A percentile compares a stretch with the other conserved stretches of the same genome.
phyloP scores from a whole-genome alignment of 1,140 invertebrate genomes.

The Heliconius eleuchia region DNA sequence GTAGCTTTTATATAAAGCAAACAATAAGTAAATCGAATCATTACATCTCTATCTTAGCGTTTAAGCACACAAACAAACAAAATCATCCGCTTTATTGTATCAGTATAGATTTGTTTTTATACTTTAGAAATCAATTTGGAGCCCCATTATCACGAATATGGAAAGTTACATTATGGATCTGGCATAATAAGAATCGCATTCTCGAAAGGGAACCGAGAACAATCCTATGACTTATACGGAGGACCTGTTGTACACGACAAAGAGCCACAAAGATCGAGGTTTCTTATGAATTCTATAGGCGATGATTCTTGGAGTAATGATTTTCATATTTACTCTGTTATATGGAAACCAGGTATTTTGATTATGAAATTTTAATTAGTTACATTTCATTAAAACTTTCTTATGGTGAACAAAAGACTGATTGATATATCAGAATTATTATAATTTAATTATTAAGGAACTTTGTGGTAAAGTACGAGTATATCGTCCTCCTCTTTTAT shows the following conservation, averaged over 20 bases:
- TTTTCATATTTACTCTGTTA: slow-evolving; percentile 14
- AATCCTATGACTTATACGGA: neutral
- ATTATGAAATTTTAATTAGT: neutral
- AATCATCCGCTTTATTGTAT: no score
- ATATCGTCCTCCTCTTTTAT: no score
- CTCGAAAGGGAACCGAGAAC: slow-evolving; percentile 7
- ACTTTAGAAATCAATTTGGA: slow-evolving; percentile 21
- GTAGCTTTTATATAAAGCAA: no score
- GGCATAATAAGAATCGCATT: slow-evolving; percentile 14
- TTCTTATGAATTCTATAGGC: neutral
- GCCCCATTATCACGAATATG: slow-evolving; percentile 6
- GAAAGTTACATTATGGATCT: slow-evolving; percentile 15
- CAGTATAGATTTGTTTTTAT: neutral
- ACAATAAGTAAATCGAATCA: no score
- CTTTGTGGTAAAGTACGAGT: no score
- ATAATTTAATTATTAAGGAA: no score
- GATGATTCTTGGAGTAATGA: slow-evolving; percentile 4
- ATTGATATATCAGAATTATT: no score
- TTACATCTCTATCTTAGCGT: no score
- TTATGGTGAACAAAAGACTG: no score
- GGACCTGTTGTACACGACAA: neutral
- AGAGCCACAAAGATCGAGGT: neutral
- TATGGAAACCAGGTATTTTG: slow-evolving; percentile 15
- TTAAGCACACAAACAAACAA: no score
- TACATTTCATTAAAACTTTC: no score